phyloP scores from a whole-genome alignment of 2,797 vertebrate species.

The Sandelia bainsii region DNA sequence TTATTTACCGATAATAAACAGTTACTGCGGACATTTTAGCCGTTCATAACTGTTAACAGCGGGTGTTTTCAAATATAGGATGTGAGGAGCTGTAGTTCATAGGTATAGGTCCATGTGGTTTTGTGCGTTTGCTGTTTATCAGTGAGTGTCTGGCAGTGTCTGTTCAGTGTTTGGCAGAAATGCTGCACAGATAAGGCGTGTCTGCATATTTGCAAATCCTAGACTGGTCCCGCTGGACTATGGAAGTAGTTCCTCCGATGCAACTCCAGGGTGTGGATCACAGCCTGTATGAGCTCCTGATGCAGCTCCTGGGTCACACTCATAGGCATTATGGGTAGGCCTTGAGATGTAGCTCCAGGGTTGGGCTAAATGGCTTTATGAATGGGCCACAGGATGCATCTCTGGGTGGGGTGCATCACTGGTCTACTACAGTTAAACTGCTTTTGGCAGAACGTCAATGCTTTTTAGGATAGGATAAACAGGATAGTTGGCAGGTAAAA shows the following conservation, averaged over 20 bases:
- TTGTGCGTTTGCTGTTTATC: constrained; percentile 24
- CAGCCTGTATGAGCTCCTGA: constrained; percentile 46
- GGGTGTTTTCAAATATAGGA: constrained; percentile 31
- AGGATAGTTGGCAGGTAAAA: constrained; percentile 26
- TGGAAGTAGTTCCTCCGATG: constrained; percentile 60
- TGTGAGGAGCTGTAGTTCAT: constrained; percentile 1
- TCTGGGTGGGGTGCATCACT: constrained; percentile 29
- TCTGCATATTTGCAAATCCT: constrained; percentile 73
- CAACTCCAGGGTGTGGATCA: constrained; percentile 65
- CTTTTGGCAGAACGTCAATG: constrained; percentile 10
- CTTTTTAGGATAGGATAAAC: constrained; percentile 20
- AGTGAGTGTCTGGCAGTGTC: constrained; percentile 32
- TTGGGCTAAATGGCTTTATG: constrained; percentile 40
- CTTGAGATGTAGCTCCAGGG: constrained; percentile 48
- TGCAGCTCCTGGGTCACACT: constrained; percentile 50
- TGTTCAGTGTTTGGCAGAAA: constrained; percentile 59
- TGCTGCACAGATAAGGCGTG: constrained; percentile 67
- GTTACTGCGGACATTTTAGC: constrained; percentile 38
- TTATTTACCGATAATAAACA: constrained; percentile 69
- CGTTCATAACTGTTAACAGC: constrained; percentile 23
- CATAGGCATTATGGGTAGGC: constrained; percentile 27
- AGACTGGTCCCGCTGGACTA: constrained; percentile 56
- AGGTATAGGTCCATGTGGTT: constrained; percentile 33
- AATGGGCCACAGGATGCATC: constrained; percentile 17
- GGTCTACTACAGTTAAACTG: constrained; percentile 19